phyloP scores from a whole-genome alignment of 2,797 vertebrate species.

The Erethizon dorsatum region DNA sequence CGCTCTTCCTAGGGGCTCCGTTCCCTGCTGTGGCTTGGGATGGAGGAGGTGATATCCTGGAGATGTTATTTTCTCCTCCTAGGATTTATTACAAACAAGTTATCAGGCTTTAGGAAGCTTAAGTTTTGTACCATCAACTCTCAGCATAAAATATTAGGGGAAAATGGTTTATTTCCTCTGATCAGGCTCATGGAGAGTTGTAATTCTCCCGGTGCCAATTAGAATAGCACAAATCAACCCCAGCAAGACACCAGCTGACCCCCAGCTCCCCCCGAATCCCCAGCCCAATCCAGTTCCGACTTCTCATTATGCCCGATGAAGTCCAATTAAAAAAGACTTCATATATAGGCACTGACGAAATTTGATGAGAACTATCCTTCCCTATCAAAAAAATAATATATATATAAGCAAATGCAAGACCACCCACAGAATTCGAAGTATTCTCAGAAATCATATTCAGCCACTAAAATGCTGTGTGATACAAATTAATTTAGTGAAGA shows the following conservation, averaged over 20 bases:
- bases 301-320: background rate
- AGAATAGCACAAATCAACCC: slow-evolving; percentile 31
- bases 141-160: slow-evolving; percentile 64
- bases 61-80: background rate
- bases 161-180: slow-evolving; percentile 38
- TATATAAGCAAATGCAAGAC: background rate
- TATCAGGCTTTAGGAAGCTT: slow-evolving; percentile 65
- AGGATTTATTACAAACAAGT: slow-evolving; percentile 72
- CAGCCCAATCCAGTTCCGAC: background rate
- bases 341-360: background rate
- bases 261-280: background rate
- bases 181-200: background rate
- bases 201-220: slow-evolving; percentile 65
- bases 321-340: background rate
- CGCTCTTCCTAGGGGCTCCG: background rate
- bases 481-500: slow-evolving; percentile 63
- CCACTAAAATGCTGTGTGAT: slow-evolving; percentile 36
- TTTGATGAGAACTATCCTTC: background rate
- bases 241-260: background rate
- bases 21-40: rapidly evolving
- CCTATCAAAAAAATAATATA: background rate
- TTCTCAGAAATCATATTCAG: slow-evolving; percentile 47
- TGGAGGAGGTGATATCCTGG: background rate
- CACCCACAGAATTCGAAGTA: slow-evolving; percentile 41
- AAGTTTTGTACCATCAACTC: slow-evolving; percentile 70